Conservation (phyloP, 2,113 vertebrate genomes). For the Chlorocebus sabaeus region DNA sequence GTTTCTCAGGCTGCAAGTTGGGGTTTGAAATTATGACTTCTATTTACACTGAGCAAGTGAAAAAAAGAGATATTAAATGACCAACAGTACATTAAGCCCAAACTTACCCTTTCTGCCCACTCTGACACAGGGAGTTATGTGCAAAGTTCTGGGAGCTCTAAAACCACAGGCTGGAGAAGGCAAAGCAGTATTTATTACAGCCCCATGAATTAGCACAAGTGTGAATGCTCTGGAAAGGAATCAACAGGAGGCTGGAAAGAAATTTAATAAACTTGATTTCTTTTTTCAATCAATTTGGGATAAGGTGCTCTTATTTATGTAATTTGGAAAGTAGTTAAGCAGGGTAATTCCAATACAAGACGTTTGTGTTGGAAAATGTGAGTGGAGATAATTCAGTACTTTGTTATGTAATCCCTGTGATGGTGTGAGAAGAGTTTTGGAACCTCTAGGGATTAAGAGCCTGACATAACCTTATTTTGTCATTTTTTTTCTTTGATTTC, state of each 20-base stretch:
- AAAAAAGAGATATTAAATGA: conserved; percentile 25
- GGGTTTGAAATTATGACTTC: conserved; percentile 52
- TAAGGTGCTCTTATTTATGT: not conserved
- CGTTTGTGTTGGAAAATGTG: conserved; percentile 13
- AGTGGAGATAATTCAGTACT: not conserved
- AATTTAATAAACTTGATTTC: conserved; percentile 30
- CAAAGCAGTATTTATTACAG: not conserved
- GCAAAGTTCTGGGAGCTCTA: not conserved
- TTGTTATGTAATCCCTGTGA: conserved; percentile 45
- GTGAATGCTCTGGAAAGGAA: not conserved
- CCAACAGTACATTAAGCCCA: not conserved
- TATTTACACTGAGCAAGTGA: conserved; percentile 21
- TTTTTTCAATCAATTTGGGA: not conserved
- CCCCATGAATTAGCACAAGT: not conserved
- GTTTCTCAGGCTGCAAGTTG: conserved; percentile 36
- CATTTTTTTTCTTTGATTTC: conserved; percentile 48
- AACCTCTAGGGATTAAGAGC: conserved; percentile 19
- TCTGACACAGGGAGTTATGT: conserved; percentile 8
- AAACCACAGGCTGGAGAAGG: not conserved
- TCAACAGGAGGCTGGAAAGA: not conserved
- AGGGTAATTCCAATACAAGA: not conserved
- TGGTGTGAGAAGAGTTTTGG: conserved; percentile 39
- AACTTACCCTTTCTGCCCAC: not conserved
- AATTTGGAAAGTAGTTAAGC: conserved; percentile 17
- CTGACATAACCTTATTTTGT: conserved; percentile 55